A percentile compares a stretch with the other conserved stretches of the same genome.
These are phyloP conservation scores for Ennomos erosarius DNA, from an alignment of 2,888 invertebrate genomes.

Conservation along the genomic window DNA sequence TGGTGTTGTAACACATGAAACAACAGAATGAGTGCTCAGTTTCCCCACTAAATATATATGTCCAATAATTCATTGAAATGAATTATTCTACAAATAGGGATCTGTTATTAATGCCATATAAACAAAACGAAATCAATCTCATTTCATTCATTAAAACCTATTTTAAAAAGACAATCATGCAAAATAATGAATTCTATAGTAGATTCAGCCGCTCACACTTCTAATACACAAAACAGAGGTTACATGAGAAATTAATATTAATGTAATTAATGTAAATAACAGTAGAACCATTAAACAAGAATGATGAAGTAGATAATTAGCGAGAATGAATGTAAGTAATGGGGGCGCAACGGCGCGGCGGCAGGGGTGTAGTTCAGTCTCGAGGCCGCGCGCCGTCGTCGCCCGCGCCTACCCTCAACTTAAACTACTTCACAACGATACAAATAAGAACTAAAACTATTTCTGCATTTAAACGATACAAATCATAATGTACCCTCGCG, in stretches of 20 bases:
- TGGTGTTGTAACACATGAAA: constrained; percentile 58
- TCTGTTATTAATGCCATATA: constrained; percentile 53
- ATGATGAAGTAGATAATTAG: constrained; percentile 69
- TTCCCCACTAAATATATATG: constrained; percentile 59
- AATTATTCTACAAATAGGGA: constrained; percentile 52
- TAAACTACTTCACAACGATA: constrained; percentile 83
- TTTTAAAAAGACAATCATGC: constrained; percentile 58
- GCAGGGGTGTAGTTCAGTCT: constrained; percentile 82
- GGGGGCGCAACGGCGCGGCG: constrained; percentile 65
- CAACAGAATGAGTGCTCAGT: constrained; percentile 57
- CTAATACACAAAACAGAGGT: constrained; percentile 74
- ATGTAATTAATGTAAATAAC: constrained; percentile 68
- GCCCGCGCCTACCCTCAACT: constrained; percentile 69
- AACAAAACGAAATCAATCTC: constrained; percentile 43
- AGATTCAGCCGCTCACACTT: constrained; percentile 70
- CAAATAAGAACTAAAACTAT: constrained; percentile 82
- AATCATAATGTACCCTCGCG: constrained; percentile 74
- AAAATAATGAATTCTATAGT: constrained; percentile 62
- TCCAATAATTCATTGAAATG: constrained; percentile 61
- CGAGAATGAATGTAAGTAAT: constrained; percentile 73
- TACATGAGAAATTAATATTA: constrained; percentile 74
- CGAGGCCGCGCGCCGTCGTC: constrained; percentile 72
- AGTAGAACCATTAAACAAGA: constrained; percentile 77
- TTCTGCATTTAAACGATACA: constrained; percentile 76
- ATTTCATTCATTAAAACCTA: constrained; percentile 41